Evolutionary conservation across 1,140 invertebrate species (phyloP), one percentile per base, ranked within the genome.

Genomic region (Diploscapter pachys): DNA sequence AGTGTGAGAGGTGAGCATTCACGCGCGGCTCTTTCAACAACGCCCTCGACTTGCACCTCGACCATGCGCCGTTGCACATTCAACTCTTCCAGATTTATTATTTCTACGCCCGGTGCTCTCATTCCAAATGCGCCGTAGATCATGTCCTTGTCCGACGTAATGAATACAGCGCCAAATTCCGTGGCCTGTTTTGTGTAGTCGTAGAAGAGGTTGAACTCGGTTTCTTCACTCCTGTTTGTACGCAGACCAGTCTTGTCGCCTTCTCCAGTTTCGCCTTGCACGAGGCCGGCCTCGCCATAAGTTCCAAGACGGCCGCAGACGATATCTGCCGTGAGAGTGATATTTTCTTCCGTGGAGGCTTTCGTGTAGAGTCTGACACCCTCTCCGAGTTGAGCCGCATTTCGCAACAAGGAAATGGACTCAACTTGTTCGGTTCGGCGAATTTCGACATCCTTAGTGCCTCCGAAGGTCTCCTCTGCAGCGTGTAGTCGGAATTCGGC

Each of bases 11-110:
- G 77, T 64, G 59, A 52, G 67, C 63, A 64, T 73, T 81, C 78
- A 56, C 80, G 67, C 51, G 79, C 78, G 50, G 78, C 78, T 52
- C 75, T 59, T 50, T 62, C 61, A 63, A 73, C 57, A 50, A 85
- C 78, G 51, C 71, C 68, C 70, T 83, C 81, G 61, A 79, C 79
- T 56, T 63, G 55, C 51, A 82, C 80, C 68, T 83, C 82, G 52
- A 72, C 80, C 69, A 74, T 69, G 64, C 73, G 73, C 55, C 63
- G 55, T 31, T 56, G 4, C n/a, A 74, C 48, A 57, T 74, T 64
- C 61, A 74, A 31, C 57, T 66, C 55, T 63, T 74, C 53, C 3
- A 64, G 50, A 50, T 74, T 67, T 62, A 67, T 63, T 9, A 53
- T 53, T 62, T 74, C 73, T 51, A 69, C 63, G 56, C 73, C 73